Conservation (phyloP, 2,888 invertebrate genomes). For the Thymelicus acteon region DNA sequence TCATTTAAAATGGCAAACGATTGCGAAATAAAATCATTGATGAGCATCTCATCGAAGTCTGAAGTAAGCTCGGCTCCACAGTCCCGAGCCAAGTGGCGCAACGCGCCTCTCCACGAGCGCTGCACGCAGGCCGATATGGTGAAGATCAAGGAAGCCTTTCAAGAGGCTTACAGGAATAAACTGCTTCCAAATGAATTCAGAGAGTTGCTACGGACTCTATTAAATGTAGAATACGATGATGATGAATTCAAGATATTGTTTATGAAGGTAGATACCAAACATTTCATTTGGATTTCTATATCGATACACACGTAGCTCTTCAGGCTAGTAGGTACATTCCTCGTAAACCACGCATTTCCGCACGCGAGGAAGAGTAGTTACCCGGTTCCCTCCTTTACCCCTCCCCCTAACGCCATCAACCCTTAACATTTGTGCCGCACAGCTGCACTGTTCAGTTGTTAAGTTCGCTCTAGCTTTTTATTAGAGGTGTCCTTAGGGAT, state of each 20-base stretch:
- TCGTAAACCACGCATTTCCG: too few relatives aligned
- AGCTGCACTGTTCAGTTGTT: too few relatives aligned
- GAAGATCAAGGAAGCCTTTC: conserved; percentile 76
- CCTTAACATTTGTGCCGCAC: too few relatives aligned
- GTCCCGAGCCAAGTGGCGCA: conserved; percentile 56
- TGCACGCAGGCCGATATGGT: conserved; percentile 62
- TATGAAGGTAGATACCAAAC: conserved; percentile 76
- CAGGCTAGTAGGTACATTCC: too few relatives aligned
- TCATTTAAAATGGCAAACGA: conserved; percentile 60
- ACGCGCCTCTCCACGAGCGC: conserved; percentile 51
- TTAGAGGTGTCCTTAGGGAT: too few relatives aligned
- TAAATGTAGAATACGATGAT: conserved; percentile 81
- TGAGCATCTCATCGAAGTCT: conserved; percentile 64
- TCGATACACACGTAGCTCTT: too few relatives aligned
- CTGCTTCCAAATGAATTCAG: conserved; percentile 72
- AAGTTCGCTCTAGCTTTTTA: too few relatives aligned
- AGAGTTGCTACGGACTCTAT: conserved; percentile 65
- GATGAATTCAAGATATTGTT: conserved; percentile 86
- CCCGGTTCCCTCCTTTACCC: too few relatives aligned
- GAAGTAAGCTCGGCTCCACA: conserved; percentile 61
- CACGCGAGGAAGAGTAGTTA: too few relatives aligned
- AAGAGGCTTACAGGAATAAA: conserved; percentile 66
- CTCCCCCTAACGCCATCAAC: too few relatives aligned
- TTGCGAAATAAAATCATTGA: conserved; percentile 63
- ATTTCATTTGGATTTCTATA: too few relatives aligned